These are phyloP conservation scores for Agrochola circellaris DNA, from an alignment of 2,888 invertebrate species.

Conservation along the genomic window DNA sequence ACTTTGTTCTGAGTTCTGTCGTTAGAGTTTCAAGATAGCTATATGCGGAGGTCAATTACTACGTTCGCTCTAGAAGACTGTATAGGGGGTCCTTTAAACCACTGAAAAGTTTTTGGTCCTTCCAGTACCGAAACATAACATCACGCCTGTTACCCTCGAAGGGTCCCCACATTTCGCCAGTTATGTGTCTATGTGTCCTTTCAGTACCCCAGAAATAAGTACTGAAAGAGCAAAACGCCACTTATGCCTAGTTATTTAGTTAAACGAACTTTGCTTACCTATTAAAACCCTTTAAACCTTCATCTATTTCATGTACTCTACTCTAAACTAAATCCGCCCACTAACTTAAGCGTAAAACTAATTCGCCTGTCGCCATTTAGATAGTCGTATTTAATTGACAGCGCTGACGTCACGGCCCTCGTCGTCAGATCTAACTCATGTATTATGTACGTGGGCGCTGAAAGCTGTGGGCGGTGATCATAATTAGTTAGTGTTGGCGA, in stretches of 20 bases:
- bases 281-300: background rate
- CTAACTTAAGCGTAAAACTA: conserved; percentile 66
- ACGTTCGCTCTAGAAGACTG: background rate
- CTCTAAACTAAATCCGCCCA: conserved; percentile 44
- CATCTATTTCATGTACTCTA: conserved; percentile 7
- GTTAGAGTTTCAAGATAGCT: background rate
- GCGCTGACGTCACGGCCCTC: conserved; percentile 73
- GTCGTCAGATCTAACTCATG: conserved; percentile 71
- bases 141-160: too few relatives aligned
- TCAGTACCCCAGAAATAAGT: background rate
- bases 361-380: conserved; percentile 75
- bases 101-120: too few relatives aligned
- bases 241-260: background rate
- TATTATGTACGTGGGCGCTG: conserved; percentile 73
- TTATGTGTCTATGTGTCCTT: too few relatives aligned
- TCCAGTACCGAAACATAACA: background rate
- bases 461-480: conserved; percentile 66
- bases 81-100: too few relatives aligned
- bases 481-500: conserved; percentile 61
- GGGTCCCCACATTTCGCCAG: too few relatives aligned
- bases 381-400: conserved; percentile 77
- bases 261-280: background rate
- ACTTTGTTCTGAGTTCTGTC: background rate
- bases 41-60: background rate
- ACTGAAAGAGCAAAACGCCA: background rate